phyloP scores from a whole-genome alignment of 2,113 vertebrate species.

The Theristicus caerulescens region DNA sequence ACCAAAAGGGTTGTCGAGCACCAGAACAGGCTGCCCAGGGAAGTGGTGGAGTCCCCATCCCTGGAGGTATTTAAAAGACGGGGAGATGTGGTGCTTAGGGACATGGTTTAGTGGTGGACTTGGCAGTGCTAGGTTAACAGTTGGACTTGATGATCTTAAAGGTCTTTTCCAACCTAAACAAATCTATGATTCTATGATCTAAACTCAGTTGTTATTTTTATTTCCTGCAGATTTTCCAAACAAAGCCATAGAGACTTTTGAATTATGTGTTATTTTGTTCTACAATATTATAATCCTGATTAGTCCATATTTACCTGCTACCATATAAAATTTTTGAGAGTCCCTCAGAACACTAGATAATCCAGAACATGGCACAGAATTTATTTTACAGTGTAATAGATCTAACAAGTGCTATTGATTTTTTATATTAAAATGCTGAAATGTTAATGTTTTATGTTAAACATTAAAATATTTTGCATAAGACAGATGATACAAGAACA shows the following conservation, averaged over 20 bases:
- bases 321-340: background rate
- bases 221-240: background rate
- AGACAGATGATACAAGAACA: background rate
- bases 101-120: too few species aligned
- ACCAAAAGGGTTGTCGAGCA: too few species aligned
- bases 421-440: background rate
- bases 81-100: too few species aligned
- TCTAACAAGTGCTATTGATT: background rate
- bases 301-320: background rate
- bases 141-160: too few species aligned
- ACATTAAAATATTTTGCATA: background rate
- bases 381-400: background rate
- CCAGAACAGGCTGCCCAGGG: too few species aligned
- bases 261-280: background rate
- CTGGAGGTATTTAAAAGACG: too few species aligned
- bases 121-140: too few species aligned
- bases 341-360: background rate
- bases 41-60: too few species aligned
- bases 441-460: background rate
- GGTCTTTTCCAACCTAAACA: too few species aligned
- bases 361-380: background rate
- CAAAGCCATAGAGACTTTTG: background rate
- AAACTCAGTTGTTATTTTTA: background rate
- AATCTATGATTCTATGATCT: too few species aligned
- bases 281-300: background rate